Base-by-base conservation (phyloP, 2,113 vertebrate genomes). In the Caloenas nicobarica region DNA sequence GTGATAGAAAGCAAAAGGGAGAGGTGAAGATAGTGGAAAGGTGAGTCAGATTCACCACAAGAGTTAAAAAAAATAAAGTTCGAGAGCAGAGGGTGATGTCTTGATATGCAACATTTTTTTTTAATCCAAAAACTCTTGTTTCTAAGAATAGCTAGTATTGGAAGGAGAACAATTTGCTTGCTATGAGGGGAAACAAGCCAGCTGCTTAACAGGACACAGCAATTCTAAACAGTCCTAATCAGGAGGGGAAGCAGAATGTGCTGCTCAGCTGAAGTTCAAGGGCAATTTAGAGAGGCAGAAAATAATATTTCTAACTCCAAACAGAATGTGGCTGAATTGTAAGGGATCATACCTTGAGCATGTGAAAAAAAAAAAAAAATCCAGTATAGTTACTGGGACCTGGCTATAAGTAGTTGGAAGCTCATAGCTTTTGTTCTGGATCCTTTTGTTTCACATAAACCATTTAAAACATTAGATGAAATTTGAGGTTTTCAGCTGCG, bases 151-250 rank as follows among this genome's bases (percentile, higher is more conserved):
- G 8, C n/a, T 60, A 29, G 60, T 78, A 68, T 44, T 96, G 92
- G 91, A 91, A 92, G 53, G 83, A 95, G 81, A 96, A 95, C 86
- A 95, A 92, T 95, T 92, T 97, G 42, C 94, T 95, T 56, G 77
- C 65, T 91, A 44, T 62, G 83, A 94, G 53, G 92, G 96, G 96
- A 96, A 97, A 68, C 34, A 57, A 64, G 50, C 72, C 96, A 96
- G 86, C 92, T 96, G 95, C 90, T 94, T 86, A 94, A 95, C 95
- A 96, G 95, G 95, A 96, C 95, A 86, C 1, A 13, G 82, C 48
- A 93, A 90, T 90, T 97, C 90, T 96, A 96, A 97, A 96, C 95
- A 97, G 88, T 81, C 31, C 86, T 90, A 86, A 88, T 92, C 82
- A 88, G 69, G 48, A 96, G 80, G 88, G 94, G 96, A 97, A 96